Conservation (phyloP, 2,797 vertebrate genomes). For the Brachyrhaphis roseni region DNA sequence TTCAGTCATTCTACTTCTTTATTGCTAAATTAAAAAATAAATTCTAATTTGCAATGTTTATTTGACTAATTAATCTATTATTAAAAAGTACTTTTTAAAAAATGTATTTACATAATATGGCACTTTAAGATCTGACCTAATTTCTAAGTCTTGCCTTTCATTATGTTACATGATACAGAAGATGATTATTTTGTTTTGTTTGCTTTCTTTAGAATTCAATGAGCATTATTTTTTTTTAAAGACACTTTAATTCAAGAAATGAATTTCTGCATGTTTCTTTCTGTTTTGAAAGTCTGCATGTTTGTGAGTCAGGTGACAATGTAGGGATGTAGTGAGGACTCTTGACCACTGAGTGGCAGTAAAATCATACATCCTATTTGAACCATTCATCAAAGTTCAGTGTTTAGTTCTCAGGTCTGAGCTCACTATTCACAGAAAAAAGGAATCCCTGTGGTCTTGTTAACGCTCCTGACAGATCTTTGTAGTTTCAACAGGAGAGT, state of each 20-base stretch:
- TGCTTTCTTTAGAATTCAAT: not conserved
- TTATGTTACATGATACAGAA: not conserved
- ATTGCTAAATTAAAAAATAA: not conserved
- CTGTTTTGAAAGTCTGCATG: too few relatives aligned
- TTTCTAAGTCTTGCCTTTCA: not conserved
- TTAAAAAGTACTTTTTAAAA: not conserved
- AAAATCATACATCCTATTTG: constrained; percentile 27
- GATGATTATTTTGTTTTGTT: not conserved
- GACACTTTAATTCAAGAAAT: not conserved
- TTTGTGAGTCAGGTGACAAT: not conserved
- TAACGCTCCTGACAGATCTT: not conserved
- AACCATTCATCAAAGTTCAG: not conserved
- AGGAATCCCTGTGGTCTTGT: not conserved
- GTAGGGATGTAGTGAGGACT: constrained; percentile 31
- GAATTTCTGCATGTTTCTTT: not conserved
- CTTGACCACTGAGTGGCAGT: constrained; percentile 60
- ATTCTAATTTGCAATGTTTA: not conserved
- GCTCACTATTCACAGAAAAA: not conserved
- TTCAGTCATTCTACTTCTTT: not conserved
- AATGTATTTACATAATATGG: not conserved
- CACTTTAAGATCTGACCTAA: not conserved
- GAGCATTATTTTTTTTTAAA: not conserved
- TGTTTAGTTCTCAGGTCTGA: not conserved
- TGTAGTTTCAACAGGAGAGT: constrained; percentile 1
- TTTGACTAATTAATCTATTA: not conserved